Evolutionary conservation across 2,888 invertebrate species (phyloP).

Genomic region (Colletes collaris): DNA sequence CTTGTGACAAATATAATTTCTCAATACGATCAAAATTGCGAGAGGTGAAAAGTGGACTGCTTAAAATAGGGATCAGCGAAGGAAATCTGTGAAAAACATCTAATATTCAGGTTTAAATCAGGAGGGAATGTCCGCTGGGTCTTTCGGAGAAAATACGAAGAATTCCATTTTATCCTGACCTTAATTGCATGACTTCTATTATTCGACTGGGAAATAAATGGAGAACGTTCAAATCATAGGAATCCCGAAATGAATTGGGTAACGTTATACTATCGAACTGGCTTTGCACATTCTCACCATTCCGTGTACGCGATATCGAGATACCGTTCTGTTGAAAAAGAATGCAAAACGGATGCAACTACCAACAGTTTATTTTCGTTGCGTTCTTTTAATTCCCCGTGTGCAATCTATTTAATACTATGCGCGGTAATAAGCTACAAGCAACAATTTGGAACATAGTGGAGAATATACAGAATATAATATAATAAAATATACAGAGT

Average conservation of each 20-base stretch:
- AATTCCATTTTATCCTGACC: slow-evolving; percentile 36
- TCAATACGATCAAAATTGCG: background rate
- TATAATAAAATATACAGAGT: background rate
- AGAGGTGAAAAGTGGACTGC: background rate
- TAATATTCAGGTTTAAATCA: background rate
- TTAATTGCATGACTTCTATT: slow-evolving; percentile 40
- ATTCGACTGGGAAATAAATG: slow-evolving; percentile 17
- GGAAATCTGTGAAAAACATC: background rate
- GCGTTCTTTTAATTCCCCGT: slow-evolving; percentile 17
- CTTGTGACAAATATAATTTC: no score
- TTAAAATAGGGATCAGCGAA: background rate
- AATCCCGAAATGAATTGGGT: slow-evolving; percentile 22
- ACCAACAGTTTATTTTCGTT: background rate
- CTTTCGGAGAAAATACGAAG: background rate
- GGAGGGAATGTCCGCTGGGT: slow-evolving; percentile 1
- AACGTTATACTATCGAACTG: slow-evolving; percentile 15
- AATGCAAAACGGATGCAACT: background rate
- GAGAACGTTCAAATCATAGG: background rate
- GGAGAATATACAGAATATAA: background rate
- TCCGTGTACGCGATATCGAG: no score
- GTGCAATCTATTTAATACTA: background rate
- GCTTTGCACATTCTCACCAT: background rate
- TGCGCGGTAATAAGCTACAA: no score
- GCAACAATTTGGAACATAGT: background rate
- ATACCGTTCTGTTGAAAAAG: background rate